These are phyloP conservation scores for Agapostemon virescens DNA, from an alignment of 2,888 invertebrate genomes.

Conservation along the genomic window DNA sequence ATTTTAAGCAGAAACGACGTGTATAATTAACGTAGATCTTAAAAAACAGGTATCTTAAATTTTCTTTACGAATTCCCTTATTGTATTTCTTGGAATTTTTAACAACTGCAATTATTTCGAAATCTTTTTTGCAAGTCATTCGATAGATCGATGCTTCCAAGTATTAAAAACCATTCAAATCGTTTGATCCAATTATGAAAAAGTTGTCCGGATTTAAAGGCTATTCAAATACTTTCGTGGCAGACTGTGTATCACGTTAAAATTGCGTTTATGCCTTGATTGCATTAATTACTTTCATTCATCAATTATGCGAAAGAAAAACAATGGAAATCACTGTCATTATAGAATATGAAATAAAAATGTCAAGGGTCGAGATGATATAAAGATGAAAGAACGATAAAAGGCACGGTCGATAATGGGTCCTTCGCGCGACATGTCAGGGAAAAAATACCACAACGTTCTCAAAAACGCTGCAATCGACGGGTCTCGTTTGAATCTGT, in stretches of 20 bases:
- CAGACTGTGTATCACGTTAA: slow-evolving; percentile 8
- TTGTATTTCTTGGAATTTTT: no score
- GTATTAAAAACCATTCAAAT: no score
- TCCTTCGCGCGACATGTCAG: slow-evolving; percentile 57
- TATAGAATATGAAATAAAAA: background rate
- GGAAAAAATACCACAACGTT: slow-evolving; percentile 31
- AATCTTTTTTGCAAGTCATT: no score
- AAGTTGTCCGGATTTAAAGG: no score
- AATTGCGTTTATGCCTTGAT: slow-evolving; percentile 23
- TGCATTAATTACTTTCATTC: slow-evolving; percentile 35
- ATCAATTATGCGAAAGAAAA: slow-evolving; percentile 7
- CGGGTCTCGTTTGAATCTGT: slow-evolving; percentile 29
- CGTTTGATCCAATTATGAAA: no score
- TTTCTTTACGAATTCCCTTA: no score
- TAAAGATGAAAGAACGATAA: slow-evolving; percentile 32
- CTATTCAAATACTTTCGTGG: no score
- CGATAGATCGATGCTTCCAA: no score
- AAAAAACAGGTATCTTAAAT: no score
- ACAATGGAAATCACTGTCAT: background rate
- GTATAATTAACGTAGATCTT: no score
- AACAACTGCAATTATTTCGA: no score
- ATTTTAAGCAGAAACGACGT: no score
- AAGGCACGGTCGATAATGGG: slow-evolving; percentile 55
- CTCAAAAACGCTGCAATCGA: background rate
- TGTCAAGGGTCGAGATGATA: background rate